phyloP scores from a whole-genome alignment of 2,797 vertebrate species.

The Manis crassicaudata region DNA sequence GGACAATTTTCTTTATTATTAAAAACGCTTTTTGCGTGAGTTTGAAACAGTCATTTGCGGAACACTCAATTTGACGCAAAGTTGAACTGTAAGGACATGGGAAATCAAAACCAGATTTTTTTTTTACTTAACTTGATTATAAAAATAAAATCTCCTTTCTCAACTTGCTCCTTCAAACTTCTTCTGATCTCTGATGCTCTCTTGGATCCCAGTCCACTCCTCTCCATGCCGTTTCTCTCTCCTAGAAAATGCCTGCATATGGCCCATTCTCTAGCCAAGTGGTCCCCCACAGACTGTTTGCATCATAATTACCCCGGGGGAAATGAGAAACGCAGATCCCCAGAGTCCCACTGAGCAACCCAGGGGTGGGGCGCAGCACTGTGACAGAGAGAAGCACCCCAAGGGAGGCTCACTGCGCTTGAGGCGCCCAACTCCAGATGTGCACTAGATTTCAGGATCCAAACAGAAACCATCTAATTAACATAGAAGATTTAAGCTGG shows the following conservation, averaged over 20 bases:
- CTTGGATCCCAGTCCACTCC: neutral
- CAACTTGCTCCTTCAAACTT: neutral
- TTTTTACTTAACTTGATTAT: constrained; percentile 15
- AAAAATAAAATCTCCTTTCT: constrained; percentile 6
- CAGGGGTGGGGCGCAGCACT: neutral
- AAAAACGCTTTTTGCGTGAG: constrained; percentile 29
- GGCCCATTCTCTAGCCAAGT: neutral
- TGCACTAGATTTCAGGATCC: neutral
- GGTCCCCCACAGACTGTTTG: constrained; percentile 5
- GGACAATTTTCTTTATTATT: constrained; percentile 27
- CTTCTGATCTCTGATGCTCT: constrained; percentile 6
- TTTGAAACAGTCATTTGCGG: constrained; percentile 32
- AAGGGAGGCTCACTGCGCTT: neutral
- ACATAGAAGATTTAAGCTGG: constrained; percentile 56
- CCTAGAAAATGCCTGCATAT: neutral
- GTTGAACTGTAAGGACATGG: neutral
- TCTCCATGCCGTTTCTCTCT: constrained; percentile 10
- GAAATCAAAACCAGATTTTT: constrained; percentile 30
- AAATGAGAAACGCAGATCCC: neutral
- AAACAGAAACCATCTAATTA: constrained; percentile 72
- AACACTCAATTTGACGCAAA: constrained; percentile 30
- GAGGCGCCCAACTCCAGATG: neutral
- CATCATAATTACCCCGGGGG: neutral
- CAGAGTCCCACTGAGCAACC: neutral
- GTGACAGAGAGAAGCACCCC: neutral